Conservation (phyloP, 1,140 invertebrate genomes). For the Drosophila lacteicornis region DNA sequence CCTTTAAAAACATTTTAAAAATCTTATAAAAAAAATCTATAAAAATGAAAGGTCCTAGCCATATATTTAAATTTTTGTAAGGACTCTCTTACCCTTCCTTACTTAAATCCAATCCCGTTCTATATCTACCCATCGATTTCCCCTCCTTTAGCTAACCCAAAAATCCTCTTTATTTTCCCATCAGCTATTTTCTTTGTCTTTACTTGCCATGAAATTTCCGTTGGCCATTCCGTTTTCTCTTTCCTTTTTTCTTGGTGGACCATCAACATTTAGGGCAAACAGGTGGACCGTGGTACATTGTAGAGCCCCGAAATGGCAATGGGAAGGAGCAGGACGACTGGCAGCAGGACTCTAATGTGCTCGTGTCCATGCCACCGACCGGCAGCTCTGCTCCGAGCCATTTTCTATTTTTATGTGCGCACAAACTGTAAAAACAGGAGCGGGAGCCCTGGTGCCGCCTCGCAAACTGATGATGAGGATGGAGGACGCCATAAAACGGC, state of each 20-base stretch:
- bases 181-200: constrained; percentile 41
- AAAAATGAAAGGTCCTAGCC: too few species aligned
- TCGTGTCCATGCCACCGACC: constrained; percentile 51
- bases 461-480: constrained; percentile 38
- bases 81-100: too few species aligned
- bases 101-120: neutral
- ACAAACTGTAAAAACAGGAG: constrained; percentile 76
- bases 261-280: constrained; percentile 73
- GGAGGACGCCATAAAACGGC: constrained; percentile 73
- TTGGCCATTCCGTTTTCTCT: neutral
- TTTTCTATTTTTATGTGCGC: constrained; percentile 83
- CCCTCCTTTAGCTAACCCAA: neutral
- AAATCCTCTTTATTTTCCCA: constrained; percentile 36
- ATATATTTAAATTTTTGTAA: too few species aligned
- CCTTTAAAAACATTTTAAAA: neutral
- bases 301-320: constrained; percentile 24
- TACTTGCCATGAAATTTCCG: constrained; percentile 25
- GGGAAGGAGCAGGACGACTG: neutral
- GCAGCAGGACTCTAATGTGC: constrained; percentile 69
- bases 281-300: constrained; percentile 31
- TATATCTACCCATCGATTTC: constrained; percentile 14
- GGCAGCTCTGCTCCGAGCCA: constrained; percentile 65
- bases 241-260: constrained; percentile 4
- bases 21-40: neutral
- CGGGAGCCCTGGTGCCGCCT: neutral